Percentiles rank a stretch among this genome's conserved stretches.
phyloP scores from a whole-genome alignment of 1,140 invertebrate species.

The Drosophila chauvacae region DNA sequence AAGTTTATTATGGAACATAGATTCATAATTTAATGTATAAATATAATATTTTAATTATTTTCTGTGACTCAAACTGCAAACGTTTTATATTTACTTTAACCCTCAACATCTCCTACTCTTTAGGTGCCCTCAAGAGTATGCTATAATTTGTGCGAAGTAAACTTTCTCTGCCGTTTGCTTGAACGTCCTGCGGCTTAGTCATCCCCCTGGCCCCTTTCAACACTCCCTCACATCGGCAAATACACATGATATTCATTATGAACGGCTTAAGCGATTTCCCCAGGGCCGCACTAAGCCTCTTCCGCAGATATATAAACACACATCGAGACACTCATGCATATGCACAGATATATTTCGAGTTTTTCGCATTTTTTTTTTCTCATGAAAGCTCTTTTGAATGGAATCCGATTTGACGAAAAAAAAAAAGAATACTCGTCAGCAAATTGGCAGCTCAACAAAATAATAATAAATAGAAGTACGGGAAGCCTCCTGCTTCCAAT shows the following conservation, averaged over 20 bases:
- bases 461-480: conserved; percentile 14
- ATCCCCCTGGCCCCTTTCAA: conserved; percentile 1
- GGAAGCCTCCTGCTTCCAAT: conserved; percentile 14
- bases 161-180: conserved; percentile 21
- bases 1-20: background rate
- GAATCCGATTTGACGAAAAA: conserved; percentile 76
- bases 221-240: conserved; percentile 48
- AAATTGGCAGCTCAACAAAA: conserved; percentile 65
- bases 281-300: conserved; percentile 76
- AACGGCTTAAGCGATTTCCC: conserved; percentile 84
- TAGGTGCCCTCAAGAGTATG: conserved; percentile 12
- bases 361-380: conserved; percentile 23
- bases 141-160: conserved; percentile 23
- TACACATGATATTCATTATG: conserved; percentile 79
- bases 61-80: background rate
- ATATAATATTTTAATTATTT: background rate
- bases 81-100: background rate
- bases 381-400: conserved; percentile 60
- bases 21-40: background rate
- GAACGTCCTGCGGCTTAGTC: conserved; percentile 23
- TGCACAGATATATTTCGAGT: conserved; percentile 63
- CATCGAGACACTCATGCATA: conserved; percentile 62
- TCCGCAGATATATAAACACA: conserved; percentile 57
- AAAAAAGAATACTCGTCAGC: conserved; percentile 60
- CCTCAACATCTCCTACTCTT: background rate